Evolutionary conservation across 2,113 vertebrate species (phyloP).

Genomic region (Acrocephalus kingi): DNA sequence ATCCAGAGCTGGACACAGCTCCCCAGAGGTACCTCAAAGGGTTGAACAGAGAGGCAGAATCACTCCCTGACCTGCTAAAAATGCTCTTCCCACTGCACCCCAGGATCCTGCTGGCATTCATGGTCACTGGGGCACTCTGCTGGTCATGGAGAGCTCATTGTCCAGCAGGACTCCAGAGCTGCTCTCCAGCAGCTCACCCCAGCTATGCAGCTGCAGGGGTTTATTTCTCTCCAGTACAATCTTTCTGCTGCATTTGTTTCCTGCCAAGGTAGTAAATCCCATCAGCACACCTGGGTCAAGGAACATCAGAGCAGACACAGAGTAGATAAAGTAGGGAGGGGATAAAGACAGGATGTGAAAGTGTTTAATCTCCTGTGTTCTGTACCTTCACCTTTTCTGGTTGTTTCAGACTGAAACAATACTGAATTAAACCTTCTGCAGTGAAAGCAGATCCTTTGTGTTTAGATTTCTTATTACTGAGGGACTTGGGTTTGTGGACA

Average conservation of each 20-base stretch:
- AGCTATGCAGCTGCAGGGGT: background rate
- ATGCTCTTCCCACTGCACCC: background rate
- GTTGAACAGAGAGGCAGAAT: background rate
- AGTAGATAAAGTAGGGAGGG: background rate
- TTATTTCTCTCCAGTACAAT: background rate
- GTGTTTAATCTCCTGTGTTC: background rate
- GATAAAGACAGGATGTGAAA: background rate
- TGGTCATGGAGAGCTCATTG: background rate
- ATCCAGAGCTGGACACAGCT: background rate
- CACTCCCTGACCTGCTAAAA: background rate
- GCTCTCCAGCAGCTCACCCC: background rate
- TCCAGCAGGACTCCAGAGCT: background rate
- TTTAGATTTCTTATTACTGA: background rate
- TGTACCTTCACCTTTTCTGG: background rate
- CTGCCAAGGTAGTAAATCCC: background rate
- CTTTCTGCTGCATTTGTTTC: background rate
- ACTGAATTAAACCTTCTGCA: background rate
- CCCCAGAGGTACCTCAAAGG: no score
- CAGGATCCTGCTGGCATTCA: background rate
- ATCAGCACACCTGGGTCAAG: background rate
- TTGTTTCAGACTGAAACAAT: background rate
- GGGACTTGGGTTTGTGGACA: background rate
- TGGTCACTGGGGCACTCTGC: background rate
- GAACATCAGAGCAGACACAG: background rate
- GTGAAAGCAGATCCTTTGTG: background rate